Base-by-base conservation (phyloP, 2,888 invertebrate species). In the Calliphora vomitoria region DNA sequence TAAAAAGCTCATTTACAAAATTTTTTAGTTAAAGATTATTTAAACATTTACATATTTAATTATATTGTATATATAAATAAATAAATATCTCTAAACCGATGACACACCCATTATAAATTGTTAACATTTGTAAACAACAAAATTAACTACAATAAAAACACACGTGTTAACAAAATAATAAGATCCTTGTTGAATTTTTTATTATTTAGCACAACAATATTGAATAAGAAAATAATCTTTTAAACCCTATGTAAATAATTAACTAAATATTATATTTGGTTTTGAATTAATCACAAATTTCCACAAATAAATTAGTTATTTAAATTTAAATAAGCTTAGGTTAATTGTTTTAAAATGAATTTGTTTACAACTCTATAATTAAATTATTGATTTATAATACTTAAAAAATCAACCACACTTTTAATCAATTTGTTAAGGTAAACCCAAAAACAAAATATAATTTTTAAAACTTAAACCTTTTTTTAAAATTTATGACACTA, bases 31-130 rank as follows among this genome's bases (percentile, higher is more conserved):
- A 6, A n/a, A 66, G 41, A 41, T 55, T 78, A 41, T 66, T 78
- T n/a, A 78, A 78, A 66, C 53, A 66, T 78, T 66, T 41, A 78
- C 18, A 55, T 41, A 76, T 64, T 76, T 66, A 75, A 75, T 75
- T 62, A 64, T 35, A 31, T 55, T 8, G 8, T 18, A 18, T 4
- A 0, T 11, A 13, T 11, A 50, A 13, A 18, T 10, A 18, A 10
- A 64, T 4, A n/a, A 31, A 38, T 38, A 44, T 44, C 18, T 60
- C 60, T 13, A 62, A 64, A 31, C 10, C 18, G 11, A 15, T 64
- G 64, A 50, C 76, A 64, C 72, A 25, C 76, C 76, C 53, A 64
- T 76, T 53, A 15, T 31, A 15, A 15, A 62, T 31, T 35, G 13
- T 35, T 62, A 50, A 35, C 5, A 76, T 18, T 38, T 64, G 10